phyloP scores from a whole-genome alignment of 2,888 invertebrate species.

The Osmoderma eremita region DNA sequence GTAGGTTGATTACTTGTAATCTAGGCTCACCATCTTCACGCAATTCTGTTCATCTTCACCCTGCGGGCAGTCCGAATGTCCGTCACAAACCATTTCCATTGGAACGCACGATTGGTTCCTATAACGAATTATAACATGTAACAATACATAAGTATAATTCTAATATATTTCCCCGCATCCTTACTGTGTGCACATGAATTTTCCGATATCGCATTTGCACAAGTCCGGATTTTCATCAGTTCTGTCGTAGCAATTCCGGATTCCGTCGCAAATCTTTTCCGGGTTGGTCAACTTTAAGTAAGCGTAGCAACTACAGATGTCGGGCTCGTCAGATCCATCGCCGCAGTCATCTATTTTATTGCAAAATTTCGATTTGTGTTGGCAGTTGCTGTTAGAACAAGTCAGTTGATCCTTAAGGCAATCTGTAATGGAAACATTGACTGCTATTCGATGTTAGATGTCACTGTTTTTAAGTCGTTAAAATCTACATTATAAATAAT shows the following conservation, averaged over 20 bases:
- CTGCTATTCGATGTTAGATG: background rate
- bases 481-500: too few relatives aligned
- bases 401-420: conserved; percentile 73
- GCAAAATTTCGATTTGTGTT: conserved; percentile 76
- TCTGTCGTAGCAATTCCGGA: conserved; percentile 79
- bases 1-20: conserved; percentile 53
- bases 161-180: conserved; percentile 38
- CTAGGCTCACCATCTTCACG: conserved; percentile 64
- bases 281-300: conserved; percentile 77
- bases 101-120: conserved; percentile 72
- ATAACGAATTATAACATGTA: conserved; percentile 30
- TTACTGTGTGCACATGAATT: conserved; percentile 68
- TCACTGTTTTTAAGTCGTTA: too few relatives aligned
- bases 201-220: conserved; percentile 70
- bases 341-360: conserved; percentile 75
- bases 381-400: conserved; percentile 75
- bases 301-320: conserved; percentile 71
- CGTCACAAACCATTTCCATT: conserved; percentile 80
- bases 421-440: conserved; percentile 62
- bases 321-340: conserved; percentile 79
- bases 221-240: conserved; percentile 76
- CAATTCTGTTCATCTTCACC: conserved; percentile 79
- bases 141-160: background rate
- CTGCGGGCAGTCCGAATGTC: conserved; percentile 75
- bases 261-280: conserved; percentile 78